Base-by-base conservation (phyloP, 2,888 invertebrate species). In the Aricia artaxerxes region DNA sequence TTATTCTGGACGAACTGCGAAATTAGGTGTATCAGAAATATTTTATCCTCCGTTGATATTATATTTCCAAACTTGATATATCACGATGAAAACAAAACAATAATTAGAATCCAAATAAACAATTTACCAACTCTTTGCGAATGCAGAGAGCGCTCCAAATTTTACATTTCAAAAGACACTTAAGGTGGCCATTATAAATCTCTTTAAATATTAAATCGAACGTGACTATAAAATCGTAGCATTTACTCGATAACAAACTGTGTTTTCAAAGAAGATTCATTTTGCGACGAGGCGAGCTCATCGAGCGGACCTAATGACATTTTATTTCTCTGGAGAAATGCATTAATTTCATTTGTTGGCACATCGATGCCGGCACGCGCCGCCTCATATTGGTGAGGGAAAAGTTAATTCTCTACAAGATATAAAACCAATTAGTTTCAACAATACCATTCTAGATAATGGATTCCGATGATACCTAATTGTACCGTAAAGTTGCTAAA, bases 291-390 rank as follows among this genome's bases (percentile, higher is more conserved):
- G 85, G 86, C 89, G 86, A 88, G 85, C 92, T 92, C 92, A 92
- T 91, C 92, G 91, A 86, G 88, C 87, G 88, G 89, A 90, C 91
- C 92, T 93, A 93, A 94, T 92, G 92, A 91, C 91, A 91, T 93
- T 92, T 92, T 93, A 93, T 92, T 91, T 91, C 94, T 91, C 93
- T 84, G 83, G 94, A 92, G 94, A 88, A 90, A 91, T 92, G 92
- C 92, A 92, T 92, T 94, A 93, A 94, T 93, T 93, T 93, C 91
- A 93, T 93, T 94, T 92, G 91, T 90, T 90, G 89, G 89, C 90
- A 88, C 90, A 91, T 91, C 90, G 91, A 88, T 88, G 88, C 89
- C 88, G 89, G 89, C 87, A 89, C 88, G 87, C 86, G 86, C 85
- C 85, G 85, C 81, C 78, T 88, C 86, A 86, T 87, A 88, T 85